Evolutionary conservation across 1,140 invertebrate genomes (phyloP).

Genomic region (Drosophila eugracilis): DNA sequence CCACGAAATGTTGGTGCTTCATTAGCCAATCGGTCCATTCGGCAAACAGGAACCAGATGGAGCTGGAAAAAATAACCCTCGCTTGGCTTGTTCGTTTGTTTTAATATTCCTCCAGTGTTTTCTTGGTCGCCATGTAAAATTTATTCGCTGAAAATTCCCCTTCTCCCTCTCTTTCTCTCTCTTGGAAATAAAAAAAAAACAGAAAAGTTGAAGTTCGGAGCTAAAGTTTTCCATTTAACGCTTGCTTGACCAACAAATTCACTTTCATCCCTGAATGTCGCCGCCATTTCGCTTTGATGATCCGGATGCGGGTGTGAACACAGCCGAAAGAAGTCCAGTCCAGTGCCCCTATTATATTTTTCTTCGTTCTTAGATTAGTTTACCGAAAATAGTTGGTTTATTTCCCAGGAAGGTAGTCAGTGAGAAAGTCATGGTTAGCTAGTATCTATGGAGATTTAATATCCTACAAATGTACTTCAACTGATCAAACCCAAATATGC

Average conservation of each 20-base stretch:
- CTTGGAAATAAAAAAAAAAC: constrained; percentile 25
- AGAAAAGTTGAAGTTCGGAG: constrained; percentile 46
- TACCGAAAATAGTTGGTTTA: constrained; percentile 2
- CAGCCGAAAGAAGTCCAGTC: constrained; percentile 13
- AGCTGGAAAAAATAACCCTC: constrained; percentile 21
- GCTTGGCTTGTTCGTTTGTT: constrained; percentile 51
- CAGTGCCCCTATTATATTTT: constrained; percentile 1
- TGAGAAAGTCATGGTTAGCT: neutral
- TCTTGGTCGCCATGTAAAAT: constrained; percentile 64
- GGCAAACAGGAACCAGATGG: constrained; percentile 16
- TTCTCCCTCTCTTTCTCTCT: too few species aligned
- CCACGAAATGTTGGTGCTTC: constrained; percentile 21
- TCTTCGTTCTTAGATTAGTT: neutral
- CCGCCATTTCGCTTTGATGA: constrained; percentile 57
- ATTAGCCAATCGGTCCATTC: constrained; percentile 49
- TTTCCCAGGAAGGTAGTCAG: neutral
- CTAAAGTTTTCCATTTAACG: constrained; percentile 66
- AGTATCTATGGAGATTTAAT: too few species aligned
- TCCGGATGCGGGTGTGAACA: constrained; percentile 46
- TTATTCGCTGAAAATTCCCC: constrained; percentile 47
- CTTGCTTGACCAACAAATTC: constrained; percentile 66
- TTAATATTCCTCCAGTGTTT: constrained; percentile 73
- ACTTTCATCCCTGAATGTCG: constrained; percentile 58
- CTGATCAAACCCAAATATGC: too few species aligned
- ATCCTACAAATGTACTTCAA: too few species aligned